Evolutionary conservation across 2,888 invertebrate species (phyloP), one percentile per base, ranked within the genome.

Genomic region (Palloptera scutellata): DNA sequence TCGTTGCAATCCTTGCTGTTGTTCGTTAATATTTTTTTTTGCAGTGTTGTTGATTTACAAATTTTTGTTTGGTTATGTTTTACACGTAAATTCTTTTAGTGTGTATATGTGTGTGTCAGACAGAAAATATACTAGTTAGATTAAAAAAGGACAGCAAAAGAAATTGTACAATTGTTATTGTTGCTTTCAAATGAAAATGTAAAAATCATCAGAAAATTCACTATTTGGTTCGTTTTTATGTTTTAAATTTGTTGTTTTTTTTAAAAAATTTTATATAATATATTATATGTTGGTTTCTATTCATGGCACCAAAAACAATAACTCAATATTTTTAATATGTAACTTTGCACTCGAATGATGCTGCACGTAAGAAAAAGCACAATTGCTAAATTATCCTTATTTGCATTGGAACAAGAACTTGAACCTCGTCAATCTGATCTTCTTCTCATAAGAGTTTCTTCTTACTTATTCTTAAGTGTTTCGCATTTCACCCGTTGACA

Each of bases 401-500:
- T 30, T 30, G 30, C 30, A 30, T 8, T 48, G 8, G 11, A 13
- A 48, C n/a, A 13, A n/a, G 48, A 13, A 48, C 48, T 48, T 48
- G 48, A 30, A 30, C 30, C 30, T 30, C 30, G 30, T 30, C 30
- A 30, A 30, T 30, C 30, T 30, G 30, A 30, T 30, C 30, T 30
- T 30, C 30, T 30, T 30, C 30, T 30, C 30, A 30, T 30, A 30
- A 30, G 30, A 30, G 30, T 30, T 30, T 30, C 30, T 30, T 30
- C 30, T 30, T 4, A 30, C 30, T 30, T 4, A 30, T 30, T 30
- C 30, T 30, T 30, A 30, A 30, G 30, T 30, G n/a, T 19, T 12
- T 57, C 64, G 41, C 68, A 54, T 55, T 60, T 70, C 74, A 30
- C 30, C 78, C 77, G 79, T 75, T 72, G 72, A 68, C 76, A 75